Percentiles rank a stretch among this genome's conserved stretches.
Conservation (phyloP, 2,797 vertebrate genomes). For the Coilia nasus region DNA sequence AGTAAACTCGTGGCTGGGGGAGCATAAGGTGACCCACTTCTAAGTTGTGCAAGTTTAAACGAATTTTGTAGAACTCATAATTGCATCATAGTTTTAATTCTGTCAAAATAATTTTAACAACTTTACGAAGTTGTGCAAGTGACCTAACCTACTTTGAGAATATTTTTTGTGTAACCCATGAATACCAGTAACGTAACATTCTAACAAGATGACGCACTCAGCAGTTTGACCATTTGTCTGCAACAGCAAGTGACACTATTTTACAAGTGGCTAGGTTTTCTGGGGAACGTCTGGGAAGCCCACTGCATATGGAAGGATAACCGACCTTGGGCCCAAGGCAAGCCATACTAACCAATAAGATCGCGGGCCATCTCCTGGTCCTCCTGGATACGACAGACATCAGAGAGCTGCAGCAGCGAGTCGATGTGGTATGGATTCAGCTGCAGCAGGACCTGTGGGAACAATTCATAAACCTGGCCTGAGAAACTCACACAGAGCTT, state of each 20-base stretch:
- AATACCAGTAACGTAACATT: background rate
- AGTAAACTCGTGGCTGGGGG: background rate
- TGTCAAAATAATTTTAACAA: background rate
- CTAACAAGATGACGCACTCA: background rate
- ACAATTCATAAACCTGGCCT: background rate
- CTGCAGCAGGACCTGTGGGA: slow-evolving; percentile 85
- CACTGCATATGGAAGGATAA: background rate
- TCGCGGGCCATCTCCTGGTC: slow-evolving; percentile 97
- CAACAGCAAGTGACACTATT: too few species aligned
- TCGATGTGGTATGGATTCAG: slow-evolving; percentile 94
- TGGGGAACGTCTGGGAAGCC: background rate
- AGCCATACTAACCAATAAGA: slow-evolving; percentile 64
- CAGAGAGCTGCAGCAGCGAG: slow-evolving; percentile 94
- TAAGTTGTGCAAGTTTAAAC: slow-evolving; percentile 6
- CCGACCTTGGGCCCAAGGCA: background rate
- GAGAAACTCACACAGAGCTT: background rate
- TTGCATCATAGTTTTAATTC: background rate
- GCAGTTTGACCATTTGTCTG: background rate
- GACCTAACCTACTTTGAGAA: background rate
- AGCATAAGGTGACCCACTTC: background rate
- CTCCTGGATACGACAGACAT: slow-evolving; percentile 94
- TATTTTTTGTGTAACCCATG: background rate
- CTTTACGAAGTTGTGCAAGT: background rate
- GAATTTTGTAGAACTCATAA: background rate
- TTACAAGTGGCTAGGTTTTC: too few species aligned